Conservation (phyloP, 2,113 vertebrate genomes). For the Scomber colias region DNA sequence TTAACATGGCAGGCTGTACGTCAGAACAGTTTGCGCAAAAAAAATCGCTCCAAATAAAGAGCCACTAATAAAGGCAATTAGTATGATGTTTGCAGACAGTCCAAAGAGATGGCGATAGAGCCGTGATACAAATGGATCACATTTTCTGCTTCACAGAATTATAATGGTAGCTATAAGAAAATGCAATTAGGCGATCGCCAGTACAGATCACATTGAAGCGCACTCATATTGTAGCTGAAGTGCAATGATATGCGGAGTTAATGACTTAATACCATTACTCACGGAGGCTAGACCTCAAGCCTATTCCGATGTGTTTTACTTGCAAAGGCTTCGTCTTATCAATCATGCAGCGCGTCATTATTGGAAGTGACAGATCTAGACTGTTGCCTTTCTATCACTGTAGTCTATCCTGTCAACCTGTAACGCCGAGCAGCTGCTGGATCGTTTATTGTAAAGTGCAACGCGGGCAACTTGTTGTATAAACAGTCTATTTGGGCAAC, state of each 20-base stretch:
- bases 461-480: constrained; percentile 63
- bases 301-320: constrained; percentile 51
- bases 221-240: constrained; percentile 39
- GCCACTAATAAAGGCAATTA: constrained; percentile 56
- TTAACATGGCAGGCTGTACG: constrained; percentile 5
- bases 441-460: constrained; percentile 39
- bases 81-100: constrained; percentile 41
- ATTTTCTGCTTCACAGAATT: constrained; percentile 64
- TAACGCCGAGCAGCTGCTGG: constrained; percentile 62
- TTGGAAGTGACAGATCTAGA: constrained; percentile 34
- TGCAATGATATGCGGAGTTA: constrained; percentile 46
- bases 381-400: constrained; percentile 28
- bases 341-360: constrained; percentile 34
- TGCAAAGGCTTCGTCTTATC: constrained; percentile 35
- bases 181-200: constrained; percentile 65
- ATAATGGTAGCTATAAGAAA: constrained; percentile 46
- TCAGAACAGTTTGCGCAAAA: constrained; percentile 34
- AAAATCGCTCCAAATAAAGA: constrained; percentile 39
- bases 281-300: constrained; percentile 31
- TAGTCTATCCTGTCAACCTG: constrained; percentile 68
- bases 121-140: constrained; percentile 52
- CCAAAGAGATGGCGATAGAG: constrained; percentile 23
- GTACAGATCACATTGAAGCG: constrained; percentile 26
- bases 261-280: constrained; percentile 61
- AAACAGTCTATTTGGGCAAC: not conserved